Base-by-base conservation (phyloP, 2,113 vertebrate species). In the Cichladusa arquata region DNA sequence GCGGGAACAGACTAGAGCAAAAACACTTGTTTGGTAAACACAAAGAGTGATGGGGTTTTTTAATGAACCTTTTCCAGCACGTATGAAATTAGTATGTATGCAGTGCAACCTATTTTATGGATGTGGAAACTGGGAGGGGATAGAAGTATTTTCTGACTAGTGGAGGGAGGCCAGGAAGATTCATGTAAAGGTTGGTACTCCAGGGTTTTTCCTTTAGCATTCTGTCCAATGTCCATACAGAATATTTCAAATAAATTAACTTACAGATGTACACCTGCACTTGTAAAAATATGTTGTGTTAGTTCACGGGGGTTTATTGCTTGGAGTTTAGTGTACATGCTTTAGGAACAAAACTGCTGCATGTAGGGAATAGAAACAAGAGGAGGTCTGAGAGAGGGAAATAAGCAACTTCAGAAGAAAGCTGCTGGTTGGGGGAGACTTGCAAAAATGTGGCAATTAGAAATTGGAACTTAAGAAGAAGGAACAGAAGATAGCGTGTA, bases 11-110 rank as follows among this genome's bases (percentile, higher is more conserved):
- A 86, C 89, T 97, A 96, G 96, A 96, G 97, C 94, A 93, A 97
- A 98, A 98, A 97, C 97, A 98, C 87, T 98, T 98, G 97, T 98
- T 98, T 98, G 97, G 97, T 98, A 98, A 98, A 98, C 96, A 97
- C 96, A 97, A 97, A 96, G 97, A 90, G 87, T 67, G 69, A 54
- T 57, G 69, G 50, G 62, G 36, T 28, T 94, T 91, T 94, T 92
- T 97, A 97, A 96, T 97, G 86, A 95, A 97, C 70, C 57, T 87
- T 90, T 95, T 94, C 79, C 73, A 88, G 69, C 95, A 95, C 48
- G 6, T 93, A 96, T 96, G 86, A 95, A 94, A 95, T 95, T 88
- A 83, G 81, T 77, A 91, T 95, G 91, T 94, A 18, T 53, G 80
- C 88, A 18, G 67, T 58, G 57, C 91, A 94, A 28, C 83, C 67